phyloP scores from a whole-genome alignment of 2,113 vertebrate genomes.

The Uria aalge region DNA sequence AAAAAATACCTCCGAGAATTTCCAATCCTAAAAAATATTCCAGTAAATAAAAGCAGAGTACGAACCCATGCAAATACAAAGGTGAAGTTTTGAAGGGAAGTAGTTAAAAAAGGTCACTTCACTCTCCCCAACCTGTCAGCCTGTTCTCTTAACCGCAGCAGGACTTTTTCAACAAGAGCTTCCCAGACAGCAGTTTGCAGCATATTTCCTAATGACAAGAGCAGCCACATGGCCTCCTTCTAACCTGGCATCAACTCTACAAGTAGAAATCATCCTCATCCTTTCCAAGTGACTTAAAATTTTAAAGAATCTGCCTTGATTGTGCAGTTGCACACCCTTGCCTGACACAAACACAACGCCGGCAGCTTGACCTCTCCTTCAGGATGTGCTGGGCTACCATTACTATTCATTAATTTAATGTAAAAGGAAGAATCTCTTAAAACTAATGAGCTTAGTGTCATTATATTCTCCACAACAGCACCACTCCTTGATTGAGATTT shows the following conservation, averaged over 20 bases:
- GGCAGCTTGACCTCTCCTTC: background rate
- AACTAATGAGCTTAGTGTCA: background rate
- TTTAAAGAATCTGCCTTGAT: background rate
- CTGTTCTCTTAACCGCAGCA: background rate
- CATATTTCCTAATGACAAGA: background rate
- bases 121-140: background rate
- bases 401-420: background rate
- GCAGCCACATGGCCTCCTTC: background rate
- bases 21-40: background rate
- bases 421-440: background rate
- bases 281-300: background rate
- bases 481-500: background rate
- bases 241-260: background rate
- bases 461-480: background rate
- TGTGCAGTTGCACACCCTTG: background rate
- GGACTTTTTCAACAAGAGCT: background rate
- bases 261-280: background rate
- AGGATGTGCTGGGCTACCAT: background rate
- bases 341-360: background rate
- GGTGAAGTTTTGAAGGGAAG: background rate
- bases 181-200: background rate
- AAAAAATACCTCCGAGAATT: background rate
- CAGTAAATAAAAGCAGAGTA: background rate
- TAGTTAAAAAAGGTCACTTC: background rate
- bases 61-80: background rate